phyloP scores from a whole-genome alignment of 2,888 invertebrate species.

The Atherix ibis region DNA sequence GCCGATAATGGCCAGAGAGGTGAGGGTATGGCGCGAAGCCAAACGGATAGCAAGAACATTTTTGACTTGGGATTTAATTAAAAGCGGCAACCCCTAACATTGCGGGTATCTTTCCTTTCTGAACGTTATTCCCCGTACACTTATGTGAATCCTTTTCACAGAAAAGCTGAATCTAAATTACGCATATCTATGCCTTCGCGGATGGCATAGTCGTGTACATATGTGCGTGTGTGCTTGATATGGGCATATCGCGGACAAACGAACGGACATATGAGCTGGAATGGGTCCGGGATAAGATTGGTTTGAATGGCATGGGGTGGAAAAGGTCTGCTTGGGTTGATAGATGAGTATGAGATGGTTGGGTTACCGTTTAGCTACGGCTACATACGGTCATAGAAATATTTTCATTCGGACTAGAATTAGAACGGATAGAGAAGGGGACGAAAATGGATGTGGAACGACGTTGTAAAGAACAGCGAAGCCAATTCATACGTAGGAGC shows the following conservation, averaged over 20 bases:
- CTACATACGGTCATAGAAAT: no score
- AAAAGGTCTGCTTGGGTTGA: no score
- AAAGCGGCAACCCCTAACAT: conserved; percentile 11
- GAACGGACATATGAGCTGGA: not conserved
- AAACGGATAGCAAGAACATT: no score
- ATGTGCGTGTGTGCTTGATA: conserved; percentile 1
- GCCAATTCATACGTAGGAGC: no score
- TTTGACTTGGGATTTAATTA: conserved; percentile 13
- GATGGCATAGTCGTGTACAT: conserved; percentile 5
- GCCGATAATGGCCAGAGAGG: not conserved
- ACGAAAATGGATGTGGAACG: no score
- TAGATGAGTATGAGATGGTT: no score
- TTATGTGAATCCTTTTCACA: conserved; percentile 10
- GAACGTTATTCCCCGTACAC: conserved; percentile 11
- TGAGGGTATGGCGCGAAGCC: no score
- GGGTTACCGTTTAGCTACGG: no score
- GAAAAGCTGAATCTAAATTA: conserved; percentile 12
- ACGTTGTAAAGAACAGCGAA: no score
- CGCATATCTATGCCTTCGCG: conserved; percentile 13
- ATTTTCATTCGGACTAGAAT: no score
- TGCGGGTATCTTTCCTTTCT: conserved; percentile 8
- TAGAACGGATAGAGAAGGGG: no score
- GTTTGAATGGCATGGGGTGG: no score
- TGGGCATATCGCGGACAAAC: not conserved
- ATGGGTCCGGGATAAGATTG: not conserved